A percentile compares a stretch with the other conserved stretches of the same genome.
These are phyloP conservation scores for Turritopsis rubra DNA, from an alignment of 30 jellyfish, hydroid and myxozoan species.

Conservation along the genomic window DNA sequence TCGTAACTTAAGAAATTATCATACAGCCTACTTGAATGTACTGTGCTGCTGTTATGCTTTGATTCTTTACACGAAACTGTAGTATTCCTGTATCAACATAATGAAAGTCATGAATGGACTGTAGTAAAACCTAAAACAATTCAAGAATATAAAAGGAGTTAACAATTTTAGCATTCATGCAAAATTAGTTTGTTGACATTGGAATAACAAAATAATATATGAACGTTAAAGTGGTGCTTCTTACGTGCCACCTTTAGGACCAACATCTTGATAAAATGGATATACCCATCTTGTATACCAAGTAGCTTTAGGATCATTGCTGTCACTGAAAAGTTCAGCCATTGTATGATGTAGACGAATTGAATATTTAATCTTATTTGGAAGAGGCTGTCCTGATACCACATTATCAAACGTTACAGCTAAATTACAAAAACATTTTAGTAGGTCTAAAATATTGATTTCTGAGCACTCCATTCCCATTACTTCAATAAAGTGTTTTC, in stretches of 20 bases:
- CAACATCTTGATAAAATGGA: constrained; percentile 57
- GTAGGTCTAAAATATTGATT: too few species aligned
- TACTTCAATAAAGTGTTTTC: background rate
- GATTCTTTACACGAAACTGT: constrained; percentile 44
- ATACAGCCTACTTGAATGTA: constrained; percentile 19
- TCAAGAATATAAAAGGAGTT: background rate
- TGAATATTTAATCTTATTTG: constrained; percentile 62
- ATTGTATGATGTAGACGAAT: constrained; percentile 69
- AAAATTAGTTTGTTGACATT: background rate
- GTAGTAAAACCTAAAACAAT: constrained; percentile 29
- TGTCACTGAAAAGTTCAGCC: constrained; percentile 24
- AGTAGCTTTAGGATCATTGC: constrained; percentile 22
- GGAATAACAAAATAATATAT: too few species aligned
- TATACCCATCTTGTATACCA: constrained; percentile 72
- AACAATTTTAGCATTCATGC: background rate
- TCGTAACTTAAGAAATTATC: too few species aligned
- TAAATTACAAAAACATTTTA: too few species aligned
- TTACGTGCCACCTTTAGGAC: constrained; percentile 48
- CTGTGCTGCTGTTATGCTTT: constrained; percentile 9
- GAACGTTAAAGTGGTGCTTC: background rate
- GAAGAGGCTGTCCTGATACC: constrained; percentile 33
- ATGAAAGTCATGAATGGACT: constrained; percentile 50
- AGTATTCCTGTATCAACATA: constrained; percentile 67
- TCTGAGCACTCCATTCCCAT: too few species aligned
- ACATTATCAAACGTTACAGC: constrained; percentile 70